Evolutionary conservation across 1,140 invertebrate genomes (phyloP).

Genomic region (Popillia japonica): DNA sequence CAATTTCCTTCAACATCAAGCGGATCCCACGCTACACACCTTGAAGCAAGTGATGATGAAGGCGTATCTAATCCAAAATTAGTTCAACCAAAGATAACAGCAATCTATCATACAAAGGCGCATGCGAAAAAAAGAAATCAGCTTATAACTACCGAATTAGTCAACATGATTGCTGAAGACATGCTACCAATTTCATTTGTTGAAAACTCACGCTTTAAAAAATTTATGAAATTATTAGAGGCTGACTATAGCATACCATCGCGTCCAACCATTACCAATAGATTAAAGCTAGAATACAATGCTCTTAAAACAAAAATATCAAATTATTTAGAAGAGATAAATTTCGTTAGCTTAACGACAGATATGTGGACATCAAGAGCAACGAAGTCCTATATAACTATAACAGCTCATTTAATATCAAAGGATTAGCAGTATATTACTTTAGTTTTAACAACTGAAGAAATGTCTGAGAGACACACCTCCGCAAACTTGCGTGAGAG

Average conservation of each 20-base stretch:
- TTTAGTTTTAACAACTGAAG: neutral
- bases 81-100: neutral
- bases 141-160: neutral
- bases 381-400: neutral
- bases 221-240: neutral
- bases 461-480: neutral
- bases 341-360: neutral
- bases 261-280: neutral
- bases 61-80: neutral
- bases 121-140: neutral
- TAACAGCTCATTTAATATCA: conserved; percentile 1
- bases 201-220: conserved; percentile 13
- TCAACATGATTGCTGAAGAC: conserved; percentile 23
- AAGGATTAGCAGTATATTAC: conserved; percentile 1
- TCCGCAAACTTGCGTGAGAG: neutral
- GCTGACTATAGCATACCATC: neutral
- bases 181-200: conserved; percentile 34
- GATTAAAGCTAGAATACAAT: neutral
- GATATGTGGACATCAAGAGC: conserved; percentile 9
- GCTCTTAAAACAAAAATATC: neutral
- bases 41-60: too few species aligned
- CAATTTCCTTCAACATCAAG: too few species aligned
- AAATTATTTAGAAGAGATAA: neutral
- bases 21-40: too few species aligned
- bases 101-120: neutral